phyloP scores from a whole-genome alignment of 2,113 vertebrate species.

The Indri indri region DNA sequence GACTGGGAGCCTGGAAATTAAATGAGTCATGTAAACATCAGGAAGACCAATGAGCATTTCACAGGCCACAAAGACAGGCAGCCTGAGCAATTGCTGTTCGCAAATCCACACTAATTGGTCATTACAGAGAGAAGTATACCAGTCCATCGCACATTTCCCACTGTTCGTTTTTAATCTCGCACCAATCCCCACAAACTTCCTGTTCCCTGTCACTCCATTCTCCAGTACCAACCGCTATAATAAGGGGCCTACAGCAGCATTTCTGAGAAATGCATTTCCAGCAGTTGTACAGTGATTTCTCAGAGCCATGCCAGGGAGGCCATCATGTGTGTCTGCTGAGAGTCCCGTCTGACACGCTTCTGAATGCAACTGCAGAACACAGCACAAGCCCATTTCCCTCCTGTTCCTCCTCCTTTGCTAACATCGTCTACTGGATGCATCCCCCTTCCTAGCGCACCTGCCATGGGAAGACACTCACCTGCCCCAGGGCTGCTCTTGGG shows the following conservation, averaged over 20 bases:
- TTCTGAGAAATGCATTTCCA: slow-evolving; percentile 19
- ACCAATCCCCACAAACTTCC: background rate
- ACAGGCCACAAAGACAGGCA: background rate
- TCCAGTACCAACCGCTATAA: background rate
- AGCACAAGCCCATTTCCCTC: background rate
- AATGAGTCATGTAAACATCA: background rate
- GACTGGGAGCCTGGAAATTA: background rate
- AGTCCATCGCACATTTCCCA: rapidly evolving
- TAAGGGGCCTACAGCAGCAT: background rate
- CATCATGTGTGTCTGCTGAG: rapidly evolving
- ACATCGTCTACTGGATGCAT: rapidly evolving
- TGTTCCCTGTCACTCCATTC: background rate
- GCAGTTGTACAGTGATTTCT: background rate
- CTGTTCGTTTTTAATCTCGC: background rate
- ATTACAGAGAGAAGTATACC: rapidly evolving
- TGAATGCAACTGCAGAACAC: background rate
- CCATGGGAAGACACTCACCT: background rate
- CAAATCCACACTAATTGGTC: slow-evolving; percentile 16
- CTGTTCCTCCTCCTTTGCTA: background rate
- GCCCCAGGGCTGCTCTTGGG: background rate
- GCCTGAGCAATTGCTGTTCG: background rate
- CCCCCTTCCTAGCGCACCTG: background rate
- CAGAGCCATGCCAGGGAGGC: rapidly evolving
- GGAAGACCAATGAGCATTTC: background rate
- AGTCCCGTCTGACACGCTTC: rapidly evolving